phyloP scores from a whole-genome alignment of 1,140 invertebrate genomes.

The Ylistrum balloti region DNA sequence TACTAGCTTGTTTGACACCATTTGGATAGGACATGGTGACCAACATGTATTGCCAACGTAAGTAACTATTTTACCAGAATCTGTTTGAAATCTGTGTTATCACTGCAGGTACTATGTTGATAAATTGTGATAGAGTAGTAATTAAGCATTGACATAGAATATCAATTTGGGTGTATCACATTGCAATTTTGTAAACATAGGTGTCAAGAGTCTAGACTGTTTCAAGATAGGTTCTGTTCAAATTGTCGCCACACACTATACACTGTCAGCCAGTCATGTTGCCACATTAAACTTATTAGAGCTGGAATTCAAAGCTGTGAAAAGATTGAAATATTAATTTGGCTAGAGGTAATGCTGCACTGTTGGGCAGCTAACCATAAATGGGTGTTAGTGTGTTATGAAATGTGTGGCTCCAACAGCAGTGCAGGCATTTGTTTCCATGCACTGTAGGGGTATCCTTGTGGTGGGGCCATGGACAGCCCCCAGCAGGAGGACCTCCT shows the following conservation, averaged over 20 bases:
- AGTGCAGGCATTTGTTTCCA: not conserved
- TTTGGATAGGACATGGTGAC: not conserved
- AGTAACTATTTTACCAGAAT: not conserved
- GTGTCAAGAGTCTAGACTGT: conserved; percentile 13
- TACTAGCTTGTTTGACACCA: not conserved
- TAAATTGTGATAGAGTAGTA: not conserved
- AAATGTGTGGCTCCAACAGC: not conserved
- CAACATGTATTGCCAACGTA: not conserved
- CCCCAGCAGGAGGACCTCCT: conserved; percentile 29
- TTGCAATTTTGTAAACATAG: not conserved
- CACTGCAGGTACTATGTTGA: not conserved
- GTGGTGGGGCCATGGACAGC: not conserved
- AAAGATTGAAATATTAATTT: conserved; percentile 40
- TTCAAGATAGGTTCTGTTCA: not conserved
- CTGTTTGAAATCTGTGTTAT: not conserved
- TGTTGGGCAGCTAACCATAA: conserved; percentile 37
- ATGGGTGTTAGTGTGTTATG: not conserved
- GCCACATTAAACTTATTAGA: not conserved
- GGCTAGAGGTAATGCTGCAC: not conserved
- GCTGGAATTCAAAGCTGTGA: not conserved
- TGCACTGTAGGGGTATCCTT: not conserved
- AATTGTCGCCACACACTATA: not conserved
- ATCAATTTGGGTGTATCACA: not conserved
- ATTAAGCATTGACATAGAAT: not conserved
- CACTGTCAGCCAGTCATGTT: not conserved